Percentiles rank a stretch among this genome's conserved stretches.
Evolutionary conservation across 1,140 invertebrate species (phyloP).

Genomic region (Subanguina moxae): DNA sequence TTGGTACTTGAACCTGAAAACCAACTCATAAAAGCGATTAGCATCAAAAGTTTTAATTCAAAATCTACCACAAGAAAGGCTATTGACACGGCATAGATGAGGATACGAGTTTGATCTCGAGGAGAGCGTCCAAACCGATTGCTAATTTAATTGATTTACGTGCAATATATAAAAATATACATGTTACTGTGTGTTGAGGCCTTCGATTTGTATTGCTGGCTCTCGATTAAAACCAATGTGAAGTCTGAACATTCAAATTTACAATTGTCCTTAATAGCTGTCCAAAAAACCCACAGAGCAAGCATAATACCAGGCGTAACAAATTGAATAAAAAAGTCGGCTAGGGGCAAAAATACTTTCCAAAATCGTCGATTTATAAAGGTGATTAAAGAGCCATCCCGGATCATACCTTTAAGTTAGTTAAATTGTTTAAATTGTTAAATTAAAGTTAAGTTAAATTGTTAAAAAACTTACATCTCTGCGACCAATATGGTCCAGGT

Average conservation of each 20-base stretch:
- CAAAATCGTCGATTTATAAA: constrained; percentile 54
- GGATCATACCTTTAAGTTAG: constrained; percentile 22
- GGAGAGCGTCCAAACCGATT: constrained; percentile 57
- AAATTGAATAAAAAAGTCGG: constrained; percentile 58
- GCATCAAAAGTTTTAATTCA: constrained; percentile 54
- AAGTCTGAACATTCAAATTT: constrained; percentile 7
- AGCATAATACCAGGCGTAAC: constrained; percentile 52
- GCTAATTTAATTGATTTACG: constrained; percentile 36
- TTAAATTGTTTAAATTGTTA: neutral
- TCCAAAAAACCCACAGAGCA: constrained; percentile 18
- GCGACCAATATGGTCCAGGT: constrained; percentile 54
- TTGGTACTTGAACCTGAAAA: constrained; percentile 48
- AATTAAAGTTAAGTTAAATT: neutral
- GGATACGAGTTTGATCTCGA: constrained; percentile 45
- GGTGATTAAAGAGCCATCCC: constrained; percentile 51
- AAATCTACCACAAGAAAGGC: constrained; percentile 56
- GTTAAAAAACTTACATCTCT: constrained; percentile 51
- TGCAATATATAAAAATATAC: constrained; percentile 9
- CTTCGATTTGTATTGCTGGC: constrained; percentile 51
- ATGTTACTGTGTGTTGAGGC: constrained; percentile 40
- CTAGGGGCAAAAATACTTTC: constrained; percentile 53
- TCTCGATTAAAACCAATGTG: constrained; percentile 57
- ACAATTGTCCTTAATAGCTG: too few species aligned
- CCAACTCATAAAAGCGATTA: constrained; percentile 15
- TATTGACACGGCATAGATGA: constrained; percentile 58